Evolutionary conservation across 2,797 vertebrate species (phyloP).

Genomic region (Falco naumanni): DNA sequence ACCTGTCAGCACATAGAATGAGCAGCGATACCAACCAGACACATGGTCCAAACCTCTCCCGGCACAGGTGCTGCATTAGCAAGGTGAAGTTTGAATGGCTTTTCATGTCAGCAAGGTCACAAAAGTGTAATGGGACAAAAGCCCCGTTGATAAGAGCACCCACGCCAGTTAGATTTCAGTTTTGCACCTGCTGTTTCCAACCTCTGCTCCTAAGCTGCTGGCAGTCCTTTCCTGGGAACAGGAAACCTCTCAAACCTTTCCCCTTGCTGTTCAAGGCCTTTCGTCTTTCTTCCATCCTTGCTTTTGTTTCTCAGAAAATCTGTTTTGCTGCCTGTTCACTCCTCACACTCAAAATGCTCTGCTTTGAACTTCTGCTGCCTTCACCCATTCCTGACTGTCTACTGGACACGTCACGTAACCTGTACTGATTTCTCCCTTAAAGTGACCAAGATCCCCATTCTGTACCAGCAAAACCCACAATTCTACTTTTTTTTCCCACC

Average conservation of each 20-base stretch:
- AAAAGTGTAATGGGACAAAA: background rate
- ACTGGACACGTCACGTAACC: background rate
- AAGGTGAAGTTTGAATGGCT: background rate
- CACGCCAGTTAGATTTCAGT: background rate
- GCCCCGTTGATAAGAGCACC: background rate
- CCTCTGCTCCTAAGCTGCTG: background rate
- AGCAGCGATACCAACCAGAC: background rate
- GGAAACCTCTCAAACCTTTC: background rate
- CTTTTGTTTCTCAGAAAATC: background rate
- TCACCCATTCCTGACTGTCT: background rate
- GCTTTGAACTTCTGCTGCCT: background rate
- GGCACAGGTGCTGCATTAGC: background rate
- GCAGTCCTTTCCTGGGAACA: background rate
- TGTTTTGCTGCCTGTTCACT: background rate
- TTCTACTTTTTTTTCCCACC: fast-evolving
- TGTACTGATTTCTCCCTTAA: background rate
- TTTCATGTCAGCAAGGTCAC: background rate
- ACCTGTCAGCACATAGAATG: background rate
- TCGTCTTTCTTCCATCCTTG: background rate
- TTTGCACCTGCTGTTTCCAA: background rate
- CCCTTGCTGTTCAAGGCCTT: background rate
- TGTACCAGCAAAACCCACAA: background rate
- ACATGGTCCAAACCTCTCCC: background rate
- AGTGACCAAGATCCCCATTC: background rate
- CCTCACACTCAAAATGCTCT: background rate